Percentiles rank a stretch among this genome's conserved stretches.
Conservation (phyloP, 30 jellyfish, hydroid and myxozoan genomes). For the Aurelia coerulea region DNA sequence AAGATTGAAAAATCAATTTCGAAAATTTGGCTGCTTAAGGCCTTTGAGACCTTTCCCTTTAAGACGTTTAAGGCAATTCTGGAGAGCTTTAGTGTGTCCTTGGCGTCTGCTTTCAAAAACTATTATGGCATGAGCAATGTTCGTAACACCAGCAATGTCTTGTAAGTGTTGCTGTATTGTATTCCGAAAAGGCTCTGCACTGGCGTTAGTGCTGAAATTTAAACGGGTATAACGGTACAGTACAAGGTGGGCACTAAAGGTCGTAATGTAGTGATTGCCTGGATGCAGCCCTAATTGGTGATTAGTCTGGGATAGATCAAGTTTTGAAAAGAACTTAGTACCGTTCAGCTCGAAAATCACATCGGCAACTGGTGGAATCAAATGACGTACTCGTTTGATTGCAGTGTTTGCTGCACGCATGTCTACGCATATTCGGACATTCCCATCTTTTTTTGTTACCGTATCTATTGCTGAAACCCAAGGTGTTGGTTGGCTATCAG, state of each 20-base stretch:
- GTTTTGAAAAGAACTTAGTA: slow-evolving; percentile 34
- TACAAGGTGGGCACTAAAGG: slow-evolving; percentile 28
- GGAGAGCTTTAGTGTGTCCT: slow-evolving; percentile 36
- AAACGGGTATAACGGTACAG: slow-evolving; percentile 24
- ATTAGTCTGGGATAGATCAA: slow-evolving; percentile 17
- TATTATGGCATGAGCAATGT: slow-evolving; percentile 32
- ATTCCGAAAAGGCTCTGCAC: background rate
- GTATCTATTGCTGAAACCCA: slow-evolving; percentile 68
- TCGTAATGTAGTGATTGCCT: slow-evolving; percentile 22
- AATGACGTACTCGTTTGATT: slow-evolving; percentile 55
- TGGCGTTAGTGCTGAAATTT: slow-evolving; percentile 20
- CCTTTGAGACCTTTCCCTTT: slow-evolving; percentile 20
- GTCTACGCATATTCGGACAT: slow-evolving; percentile 74
- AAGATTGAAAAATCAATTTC: no score
- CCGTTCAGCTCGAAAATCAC: slow-evolving; percentile 30
- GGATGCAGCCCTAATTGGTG: slow-evolving; percentile 28
- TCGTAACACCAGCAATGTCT: background rate
- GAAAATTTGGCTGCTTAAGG: no score
- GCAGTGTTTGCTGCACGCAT: slow-evolving; percentile 74
- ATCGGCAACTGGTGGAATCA: slow-evolving; percentile 42
- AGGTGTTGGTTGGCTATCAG: slow-evolving; percentile 49
- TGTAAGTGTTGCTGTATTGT: background rate
- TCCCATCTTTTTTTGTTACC: slow-evolving; percentile 66
- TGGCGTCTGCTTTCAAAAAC: slow-evolving; percentile 10
- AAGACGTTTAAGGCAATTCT: slow-evolving; percentile 21